phyloP scores from a whole-genome alignment of 2,888 invertebrate species.

The Criorhina ranunculi region DNA sequence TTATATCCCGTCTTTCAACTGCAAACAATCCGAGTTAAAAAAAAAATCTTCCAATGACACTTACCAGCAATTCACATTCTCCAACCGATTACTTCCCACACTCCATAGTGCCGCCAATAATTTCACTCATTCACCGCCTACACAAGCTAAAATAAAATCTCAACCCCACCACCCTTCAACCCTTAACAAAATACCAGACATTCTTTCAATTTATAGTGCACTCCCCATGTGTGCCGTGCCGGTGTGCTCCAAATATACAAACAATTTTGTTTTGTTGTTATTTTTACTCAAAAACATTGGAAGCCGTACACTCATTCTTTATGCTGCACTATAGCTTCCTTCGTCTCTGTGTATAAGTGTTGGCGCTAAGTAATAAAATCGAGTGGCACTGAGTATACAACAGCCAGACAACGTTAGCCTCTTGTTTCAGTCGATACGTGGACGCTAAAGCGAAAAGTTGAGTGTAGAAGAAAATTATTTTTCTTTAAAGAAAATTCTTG shows the following conservation, averaged over 20 bases:
- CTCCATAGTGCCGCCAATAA: constrained; percentile 32
- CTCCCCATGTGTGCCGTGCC: constrained; percentile 13
- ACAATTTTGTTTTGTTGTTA: constrained; percentile 25
- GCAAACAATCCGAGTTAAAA: background rate
- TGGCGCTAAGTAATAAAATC: constrained; percentile 72
- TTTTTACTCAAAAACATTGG: constrained; percentile 7
- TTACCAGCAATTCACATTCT: constrained; percentile 26
- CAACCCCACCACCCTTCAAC: constrained; percentile 5
- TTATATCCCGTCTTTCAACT: too few relatives aligned
- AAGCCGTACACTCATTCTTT: constrained; percentile 5
- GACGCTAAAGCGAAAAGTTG: constrained; percentile 69
- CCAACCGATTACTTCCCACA: constrained; percentile 24
- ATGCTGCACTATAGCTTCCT: constrained; percentile 33
- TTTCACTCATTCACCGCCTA: constrained; percentile 9
- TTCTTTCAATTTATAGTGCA: constrained; percentile 32
- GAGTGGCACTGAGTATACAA: constrained; percentile 51
- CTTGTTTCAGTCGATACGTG: constrained; percentile 71
- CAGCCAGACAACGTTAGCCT: constrained; percentile 59
- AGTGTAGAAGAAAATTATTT: constrained; percentile 30
- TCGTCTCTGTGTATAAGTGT: constrained; percentile 35
- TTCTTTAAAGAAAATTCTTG: constrained; percentile 7
- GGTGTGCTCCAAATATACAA: constrained; percentile 38
- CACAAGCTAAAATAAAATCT: constrained; percentile 1
- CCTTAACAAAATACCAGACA: constrained; percentile 32
- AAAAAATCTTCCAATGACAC: constrained; percentile 9